Percentiles rank a stretch among this genome's conserved stretches.
Evolutionary conservation across 2,888 invertebrate genomes (phyloP).

Genomic region (Tetropium fuscum): DNA sequence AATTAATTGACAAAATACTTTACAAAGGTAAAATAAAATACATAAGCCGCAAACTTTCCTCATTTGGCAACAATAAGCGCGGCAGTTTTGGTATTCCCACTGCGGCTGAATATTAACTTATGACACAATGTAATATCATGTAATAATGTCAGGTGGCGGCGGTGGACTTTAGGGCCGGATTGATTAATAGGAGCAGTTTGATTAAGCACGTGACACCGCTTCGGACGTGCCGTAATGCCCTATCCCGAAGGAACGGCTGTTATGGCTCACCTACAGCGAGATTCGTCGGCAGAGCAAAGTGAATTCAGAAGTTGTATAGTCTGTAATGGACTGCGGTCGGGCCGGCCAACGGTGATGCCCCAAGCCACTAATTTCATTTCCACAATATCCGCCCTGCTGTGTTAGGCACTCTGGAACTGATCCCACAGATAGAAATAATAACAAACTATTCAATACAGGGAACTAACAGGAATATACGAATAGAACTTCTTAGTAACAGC

Average conservation of each 20-base stretch:
- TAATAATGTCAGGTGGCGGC: slow-evolving; percentile 44
- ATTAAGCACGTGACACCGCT: slow-evolving; percentile 60
- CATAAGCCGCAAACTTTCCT: too few relatives aligned
- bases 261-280: slow-evolving; percentile 40
- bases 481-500: too few relatives aligned
- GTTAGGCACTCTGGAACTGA: too few relatives aligned
- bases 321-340: slow-evolving; percentile 41
- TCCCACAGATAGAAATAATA: too few relatives aligned
- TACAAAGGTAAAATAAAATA: too few relatives aligned
- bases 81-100: slow-evolving; percentile 32
- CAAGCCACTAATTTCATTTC: slow-evolving; percentile 8
- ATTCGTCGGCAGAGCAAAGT: slow-evolving; percentile 39
- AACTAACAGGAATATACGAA: too few relatives aligned
- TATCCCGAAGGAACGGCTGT: slow-evolving; percentile 44
- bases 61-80: too few relatives aligned
- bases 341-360: slow-evolving; percentile 22
- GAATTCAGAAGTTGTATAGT: slow-evolving; percentile 48
- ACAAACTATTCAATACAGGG: too few relatives aligned
- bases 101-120: slow-evolving; percentile 44
- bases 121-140: slow-evolving; percentile 43
- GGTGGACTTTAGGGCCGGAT: slow-evolving; percentile 46
- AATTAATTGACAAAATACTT: too few relatives aligned
- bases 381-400: too few relatives aligned
- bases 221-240: slow-evolving; percentile 60
- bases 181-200: slow-evolving; percentile 61